A percentile compares a stretch with the other conserved stretches of the same genome.
Conservation (phyloP, 2,797 vertebrate species). For the Alauda arvensis region DNA sequence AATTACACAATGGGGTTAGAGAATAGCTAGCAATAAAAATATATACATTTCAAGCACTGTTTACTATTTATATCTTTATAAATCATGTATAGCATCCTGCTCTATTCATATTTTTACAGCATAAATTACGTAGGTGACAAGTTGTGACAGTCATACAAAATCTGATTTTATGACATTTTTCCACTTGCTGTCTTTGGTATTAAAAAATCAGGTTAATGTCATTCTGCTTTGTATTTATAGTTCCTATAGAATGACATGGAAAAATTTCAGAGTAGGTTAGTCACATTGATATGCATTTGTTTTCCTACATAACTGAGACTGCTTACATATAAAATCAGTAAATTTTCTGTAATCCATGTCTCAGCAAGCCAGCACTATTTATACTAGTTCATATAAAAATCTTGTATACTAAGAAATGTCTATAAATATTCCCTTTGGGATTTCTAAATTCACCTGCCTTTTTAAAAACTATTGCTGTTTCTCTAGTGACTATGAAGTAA, state of each 20-base stretch:
- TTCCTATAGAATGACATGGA: conserved; percentile 16
- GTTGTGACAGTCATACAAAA: conserved; percentile 50
- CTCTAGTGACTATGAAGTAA: not conserved
- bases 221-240: conserved; percentile 19
- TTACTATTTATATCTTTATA: conserved; percentile 60
- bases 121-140: conserved; percentile 57
- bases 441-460: not conserved
- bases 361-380: not conserved
- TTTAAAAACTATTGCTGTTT: not conserved
- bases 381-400: not conserved
- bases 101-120: conserved; percentile 51
- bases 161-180: conserved; percentile 54
- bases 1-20: not conserved
- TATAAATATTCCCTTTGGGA: conserved; percentile 18
- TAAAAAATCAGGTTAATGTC: conserved; percentile 18
- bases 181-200: not conserved
- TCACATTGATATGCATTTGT: not conserved
- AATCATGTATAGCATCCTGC: conserved; percentile 47
- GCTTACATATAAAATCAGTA: not conserved
- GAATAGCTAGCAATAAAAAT: conserved; percentile 22
- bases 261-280: conserved; percentile 5
- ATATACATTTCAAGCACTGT: conserved; percentile 40
- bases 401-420: not conserved
- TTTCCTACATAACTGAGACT: not conserved
- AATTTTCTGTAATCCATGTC: not conserved